Conservation (phyloP, 2,797 vertebrate species). For the Spea hammondii region DNA sequence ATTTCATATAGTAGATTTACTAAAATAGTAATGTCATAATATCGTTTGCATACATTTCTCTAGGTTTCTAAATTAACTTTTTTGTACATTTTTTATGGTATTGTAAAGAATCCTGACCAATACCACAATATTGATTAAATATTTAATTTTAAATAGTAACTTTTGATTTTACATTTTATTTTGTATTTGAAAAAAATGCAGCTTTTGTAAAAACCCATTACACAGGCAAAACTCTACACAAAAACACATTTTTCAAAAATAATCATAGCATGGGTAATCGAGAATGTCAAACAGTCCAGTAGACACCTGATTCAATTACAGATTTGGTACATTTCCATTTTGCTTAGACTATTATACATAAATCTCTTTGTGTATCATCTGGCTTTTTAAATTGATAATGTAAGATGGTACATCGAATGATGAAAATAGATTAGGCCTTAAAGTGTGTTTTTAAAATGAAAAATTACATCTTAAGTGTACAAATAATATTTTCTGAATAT, state of each 20-base stretch:
- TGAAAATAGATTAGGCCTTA: background rate
- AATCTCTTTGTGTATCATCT: slow-evolving; percentile 27
- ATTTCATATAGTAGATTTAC: too few relatives aligned
- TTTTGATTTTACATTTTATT: too few relatives aligned
- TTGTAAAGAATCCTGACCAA: too few relatives aligned
- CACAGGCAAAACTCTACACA: background rate
- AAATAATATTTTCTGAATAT: too few relatives aligned
- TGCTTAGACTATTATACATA: slow-evolving; percentile 21
- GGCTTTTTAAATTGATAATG: background rate
- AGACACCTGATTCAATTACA: slow-evolving; percentile 40
- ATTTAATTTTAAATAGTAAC: too few relatives aligned
- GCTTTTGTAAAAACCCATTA: too few relatives aligned
- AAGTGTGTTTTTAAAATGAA: background rate
- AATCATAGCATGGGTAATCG: background rate
- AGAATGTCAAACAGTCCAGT: slow-evolving; percentile 12
- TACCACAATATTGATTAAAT: too few relatives aligned
- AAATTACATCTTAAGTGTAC: background rate
- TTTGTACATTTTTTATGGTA: too few relatives aligned
- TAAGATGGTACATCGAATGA: background rate
- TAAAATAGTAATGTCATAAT: too few relatives aligned
- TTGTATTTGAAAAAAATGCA: too few relatives aligned
- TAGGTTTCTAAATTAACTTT: too few relatives aligned
- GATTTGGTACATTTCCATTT: slow-evolving; percentile 26
- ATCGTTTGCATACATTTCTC: too few relatives aligned
- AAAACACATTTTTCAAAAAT: background rate